Base-by-base conservation (phyloP, 2,888 invertebrate genomes). In the Campaea margaritaria region DNA sequence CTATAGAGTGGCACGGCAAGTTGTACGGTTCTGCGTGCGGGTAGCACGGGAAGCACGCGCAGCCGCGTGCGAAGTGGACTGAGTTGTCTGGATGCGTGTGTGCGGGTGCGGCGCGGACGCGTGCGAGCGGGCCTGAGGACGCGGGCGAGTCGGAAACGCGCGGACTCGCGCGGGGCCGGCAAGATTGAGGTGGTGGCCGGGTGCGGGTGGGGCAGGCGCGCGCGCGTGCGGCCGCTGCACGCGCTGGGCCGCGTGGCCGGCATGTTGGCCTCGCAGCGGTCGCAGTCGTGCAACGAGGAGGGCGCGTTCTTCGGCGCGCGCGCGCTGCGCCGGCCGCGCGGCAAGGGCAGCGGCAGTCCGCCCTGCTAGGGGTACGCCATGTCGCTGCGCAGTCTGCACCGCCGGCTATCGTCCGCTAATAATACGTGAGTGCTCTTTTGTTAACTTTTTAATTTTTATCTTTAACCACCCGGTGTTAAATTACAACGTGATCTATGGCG, bases 371-470 rank as follows among this genome's bases (percentile, higher is more conserved):
- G 93, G 92, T 91, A 93, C 93, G 93, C 93, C 94, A 94, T 94
- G 93, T 94, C 94, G 94, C 94, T 91, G 93, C 93, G 93, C 93
- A 93, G 92, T 93, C 93, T 93, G 82, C 93, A 93, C 89, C 93
- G 94, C 78, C 93, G 94, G 86, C 93, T 94, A 79, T 93, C 94
- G 86, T 93, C 93, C 90, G 91, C 89, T 79, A 89, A 87, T 84
- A 91, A 93, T 93, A 93, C 93, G 94, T 93, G 81, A 94, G 94
- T 91, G 2, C 43, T 11, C 43, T 28, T n/a, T 16, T 42, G 10
- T 12, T 42, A 2, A 16, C 10, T 10, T 42, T 3, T 42, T 2
- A 36, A 12, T 2, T 36, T n/a, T 12, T n/a, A 36, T 31, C 31
- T 31, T n/a, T n/a, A n/a, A 21, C 21, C 21, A 5, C 21, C 21